phyloP scores from a whole-genome alignment of 2,113 vertebrate genomes.

The Neodon shergylaensis region DNA sequence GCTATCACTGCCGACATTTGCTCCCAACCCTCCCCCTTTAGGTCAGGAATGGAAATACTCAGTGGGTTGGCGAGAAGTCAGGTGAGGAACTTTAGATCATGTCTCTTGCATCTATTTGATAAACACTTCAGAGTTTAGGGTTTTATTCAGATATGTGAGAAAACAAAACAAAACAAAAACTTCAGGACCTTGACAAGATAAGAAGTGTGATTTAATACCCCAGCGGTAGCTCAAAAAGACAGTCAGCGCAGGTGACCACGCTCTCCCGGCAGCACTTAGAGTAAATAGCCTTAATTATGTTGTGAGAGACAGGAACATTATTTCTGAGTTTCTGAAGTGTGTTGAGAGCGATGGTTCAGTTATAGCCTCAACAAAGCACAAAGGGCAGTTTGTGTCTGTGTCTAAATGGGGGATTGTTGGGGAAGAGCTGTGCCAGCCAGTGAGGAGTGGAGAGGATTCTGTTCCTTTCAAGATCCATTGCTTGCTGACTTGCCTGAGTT shows the following conservation, averaged over 20 bases:
- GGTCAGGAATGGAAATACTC: not conserved
- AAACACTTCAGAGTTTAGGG: not conserved
- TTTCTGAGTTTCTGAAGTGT: constrained; percentile 78
- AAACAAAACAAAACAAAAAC: not conserved
- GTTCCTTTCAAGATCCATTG: constrained; percentile 81
- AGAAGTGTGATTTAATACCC: not conserved
- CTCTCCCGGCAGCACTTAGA: constrained; percentile 29
- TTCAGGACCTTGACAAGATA: not conserved
- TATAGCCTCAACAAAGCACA: constrained; percentile 81
- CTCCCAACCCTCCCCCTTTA: not conserved
- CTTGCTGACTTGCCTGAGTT: constrained; percentile 75
- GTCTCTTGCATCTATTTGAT: not conserved
- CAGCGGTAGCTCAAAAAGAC: not conserved
- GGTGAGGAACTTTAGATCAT: not conserved
- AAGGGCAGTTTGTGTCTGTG: constrained; percentile 82
- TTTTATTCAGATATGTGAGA: not conserved
- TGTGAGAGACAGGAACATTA: constrained; percentile 70
- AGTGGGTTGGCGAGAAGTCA: not conserved
- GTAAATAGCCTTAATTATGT: constrained; percentile 51
- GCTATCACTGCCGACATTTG: not conserved
- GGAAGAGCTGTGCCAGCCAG: constrained; percentile 85
- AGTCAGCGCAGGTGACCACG: constrained; percentile 18
- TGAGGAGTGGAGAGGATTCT: constrained; percentile 82
- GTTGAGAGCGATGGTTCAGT: constrained; percentile 71
- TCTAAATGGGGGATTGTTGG: constrained; percentile 83